Base-by-base conservation (phyloP, 2,888 invertebrate genomes). In the Andricus quercusramuli region DNA sequence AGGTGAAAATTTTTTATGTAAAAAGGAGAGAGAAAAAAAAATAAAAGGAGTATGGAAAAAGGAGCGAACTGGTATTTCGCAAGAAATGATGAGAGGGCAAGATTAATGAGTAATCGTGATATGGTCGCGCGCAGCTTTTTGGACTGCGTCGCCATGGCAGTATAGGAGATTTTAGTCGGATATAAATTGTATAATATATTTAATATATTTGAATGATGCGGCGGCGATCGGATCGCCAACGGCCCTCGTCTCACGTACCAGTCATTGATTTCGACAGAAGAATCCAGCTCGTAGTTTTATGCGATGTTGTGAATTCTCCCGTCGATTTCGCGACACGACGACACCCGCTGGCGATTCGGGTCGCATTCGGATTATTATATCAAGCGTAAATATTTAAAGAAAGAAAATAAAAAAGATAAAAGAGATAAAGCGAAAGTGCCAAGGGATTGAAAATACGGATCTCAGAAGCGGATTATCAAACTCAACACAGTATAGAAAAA, bases 111-210 rank as follows among this genome's bases (percentile, higher is more conserved):
- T 83, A 84, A 84, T 85, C 80, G 85, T 84, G 82, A 79, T n/a
- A n/a, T 78, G 74, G 86, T 86, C 84, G 86, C 83, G 83, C 88
- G 88, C 88, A 90, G 90, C 88, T 90, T 90, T 91, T 90, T 91
- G 89, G 88, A 88, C 91, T 91, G 90, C 86, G 89, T 84, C 86
- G 86, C 84, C 83, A 79, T 67, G 84, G 86, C 86, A 86, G 86
- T 86, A 90, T 90, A 88, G 88, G 88, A 90, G 89, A 90, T 89
- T 89, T 91, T 91, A 90, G 90, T 89, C 87, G 88, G 89, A 88
- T 90, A 86, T 87, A 90, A 91, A 92, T 92, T 92, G 90, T 92
- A 92, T 91, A 90, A 90, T 91, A 92, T 92, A 92, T 91, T 90
- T 92, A 92, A 91, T 92, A 92, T 92, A 92, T 92, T 92, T 90